Evolutionary conservation across 2,888 invertebrate genomes (phyloP).

Genomic region (Ischnura elegans): DNA sequence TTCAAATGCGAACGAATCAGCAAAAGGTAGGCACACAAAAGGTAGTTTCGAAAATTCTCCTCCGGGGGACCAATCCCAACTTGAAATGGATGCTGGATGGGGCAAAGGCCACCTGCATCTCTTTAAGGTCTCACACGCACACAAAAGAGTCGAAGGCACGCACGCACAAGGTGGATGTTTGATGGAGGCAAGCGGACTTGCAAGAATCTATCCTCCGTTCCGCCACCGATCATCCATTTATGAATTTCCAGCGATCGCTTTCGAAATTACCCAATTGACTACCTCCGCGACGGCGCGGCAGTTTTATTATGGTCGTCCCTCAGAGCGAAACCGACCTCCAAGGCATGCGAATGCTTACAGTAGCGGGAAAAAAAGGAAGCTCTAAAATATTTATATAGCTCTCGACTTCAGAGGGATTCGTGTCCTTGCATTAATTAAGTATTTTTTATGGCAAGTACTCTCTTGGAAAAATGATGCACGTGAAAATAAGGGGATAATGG

Average conservation of each 20-base stretch:
- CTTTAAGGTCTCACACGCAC: neutral
- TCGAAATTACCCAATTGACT: neutral
- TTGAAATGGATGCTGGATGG: neutral
- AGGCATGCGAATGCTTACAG: neutral
- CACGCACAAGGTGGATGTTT: neutral
- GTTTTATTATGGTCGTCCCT: conserved; percentile 1
- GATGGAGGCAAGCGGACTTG: neutral
- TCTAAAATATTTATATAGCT: neutral
- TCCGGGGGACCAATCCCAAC: neutral
- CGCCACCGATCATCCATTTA: neutral
- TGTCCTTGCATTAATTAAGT: too few species aligned
- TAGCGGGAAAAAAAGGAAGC: neutral
- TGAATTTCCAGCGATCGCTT: neutral
- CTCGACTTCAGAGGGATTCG: too few species aligned
- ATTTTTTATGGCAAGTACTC: neutral
- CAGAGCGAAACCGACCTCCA: neutral
- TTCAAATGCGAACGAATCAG: neutral
- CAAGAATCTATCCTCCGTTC: neutral
- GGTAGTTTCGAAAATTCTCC: neutral
- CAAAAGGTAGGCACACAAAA: neutral
- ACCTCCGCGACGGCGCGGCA: neutral
- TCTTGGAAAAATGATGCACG: neutral
- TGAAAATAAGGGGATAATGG: neutral
- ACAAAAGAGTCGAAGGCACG: neutral
- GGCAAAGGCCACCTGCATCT: neutral